Conservation (phyloP, 2,113 vertebrate species). For the Pipa parva region DNA sequence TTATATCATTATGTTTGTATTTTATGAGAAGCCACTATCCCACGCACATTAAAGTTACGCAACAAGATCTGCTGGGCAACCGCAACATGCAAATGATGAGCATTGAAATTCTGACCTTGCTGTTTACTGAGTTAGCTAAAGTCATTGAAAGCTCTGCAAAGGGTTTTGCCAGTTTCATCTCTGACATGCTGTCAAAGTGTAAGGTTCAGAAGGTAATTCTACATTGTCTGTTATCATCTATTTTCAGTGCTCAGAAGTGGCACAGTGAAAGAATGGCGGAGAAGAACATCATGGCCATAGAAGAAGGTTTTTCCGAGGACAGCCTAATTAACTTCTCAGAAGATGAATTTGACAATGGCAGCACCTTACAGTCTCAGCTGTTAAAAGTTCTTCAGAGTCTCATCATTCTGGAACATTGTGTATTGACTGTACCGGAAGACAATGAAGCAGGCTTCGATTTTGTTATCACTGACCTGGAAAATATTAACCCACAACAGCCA, state of each 20-base stretch:
- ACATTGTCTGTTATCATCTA: slow-evolving; percentile 90
- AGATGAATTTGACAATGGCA: slow-evolving; percentile 89
- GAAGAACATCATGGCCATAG: slow-evolving; percentile 75
- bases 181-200: slow-evolving; percentile 92
- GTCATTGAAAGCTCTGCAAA: slow-evolving; percentile 91
- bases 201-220: slow-evolving; percentile 97
- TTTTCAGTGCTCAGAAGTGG: slow-evolving; percentile 96
- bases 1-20: slow-evolving; percentile 92
- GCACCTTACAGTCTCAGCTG: slow-evolving; percentile 90
- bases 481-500: slow-evolving; percentile 89
- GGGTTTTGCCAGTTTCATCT: slow-evolving; percentile 95
- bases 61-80: slow-evolving; percentile 90
- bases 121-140: slow-evolving; percentile 89
- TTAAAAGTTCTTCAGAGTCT: slow-evolving; percentile 87
- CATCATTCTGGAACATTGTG: slow-evolving; percentile 87
- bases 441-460: slow-evolving; percentile 81
- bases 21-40: slow-evolving; percentile 94
- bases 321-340: slow-evolving; percentile 94
- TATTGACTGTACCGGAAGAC: slow-evolving; percentile 85
- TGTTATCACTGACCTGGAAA: slow-evolving; percentile 82
- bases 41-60: slow-evolving; percentile 78
- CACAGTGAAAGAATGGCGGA: slow-evolving; percentile 79
- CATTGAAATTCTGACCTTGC: slow-evolving; percentile 89
- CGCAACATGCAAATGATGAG: slow-evolving; percentile 97
- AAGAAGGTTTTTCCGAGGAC: slow-evolving; percentile 95